Evolutionary conservation across 2,888 invertebrate species (phyloP), one percentile per base, ranked within the genome.

Genomic region (Thecocarcelia acutangulata): DNA sequence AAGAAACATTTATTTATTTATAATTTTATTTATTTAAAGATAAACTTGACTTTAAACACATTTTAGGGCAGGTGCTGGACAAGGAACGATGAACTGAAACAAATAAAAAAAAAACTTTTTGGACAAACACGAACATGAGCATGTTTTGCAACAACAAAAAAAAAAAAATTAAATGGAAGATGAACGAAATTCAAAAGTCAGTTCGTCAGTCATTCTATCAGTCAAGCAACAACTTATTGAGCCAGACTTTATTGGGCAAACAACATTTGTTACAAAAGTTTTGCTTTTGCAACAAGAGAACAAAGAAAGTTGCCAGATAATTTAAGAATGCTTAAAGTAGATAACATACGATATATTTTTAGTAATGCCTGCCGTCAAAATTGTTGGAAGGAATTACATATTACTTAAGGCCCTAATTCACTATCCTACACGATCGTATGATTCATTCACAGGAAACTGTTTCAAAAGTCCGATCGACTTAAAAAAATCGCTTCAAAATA

Each of bases 21-120:
- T n/a, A 66, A 50, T 74, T 66, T 66, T 28, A 58, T 66, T 17
- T 58, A 66, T 66, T 58, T 42, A 28, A 28, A 58, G 40, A 48
- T 40, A 66, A 50, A 58, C 66, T 58, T 58, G 28, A 56, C 33
- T 42, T 50, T 28, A 37, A 19, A 50, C 58, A 75, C 56, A 64
- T 48, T 56, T 66, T 58, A 48, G 33, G 58, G 48, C 75, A 75
- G 75, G 75, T 75, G 75, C 58, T 48, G 50, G 46, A 50, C 19
- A 33, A 21, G 28, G 11, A 21, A 28, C 46, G 24, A 19, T 56
- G 15, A 58, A 61, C 58, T 50, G 3, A 50, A 42, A 24, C 24
- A 9, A 48, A 1, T 44, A 48, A 19, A 44, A 19, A 59, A 15
- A 59, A 50, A 59, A 5, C 4, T 37, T 63, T 56, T 72, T 24